These are phyloP conservation scores for Synergus itoensis DNA, from an alignment of 2,888 invertebrate species.

Conservation along the genomic window DNA sequence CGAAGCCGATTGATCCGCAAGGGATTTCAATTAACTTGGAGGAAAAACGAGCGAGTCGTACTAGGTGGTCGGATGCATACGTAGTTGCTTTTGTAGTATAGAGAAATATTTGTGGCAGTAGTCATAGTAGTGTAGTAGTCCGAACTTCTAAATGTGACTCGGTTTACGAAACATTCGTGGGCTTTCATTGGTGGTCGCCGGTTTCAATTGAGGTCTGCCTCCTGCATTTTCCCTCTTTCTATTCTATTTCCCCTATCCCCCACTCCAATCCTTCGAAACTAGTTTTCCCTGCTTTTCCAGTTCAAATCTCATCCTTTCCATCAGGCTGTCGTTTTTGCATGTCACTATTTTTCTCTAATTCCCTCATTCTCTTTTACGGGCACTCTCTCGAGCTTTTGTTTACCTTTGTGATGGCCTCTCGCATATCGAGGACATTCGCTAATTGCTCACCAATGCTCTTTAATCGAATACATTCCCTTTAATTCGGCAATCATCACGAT, in stretches of 20 bases:
- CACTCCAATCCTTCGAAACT: neutral
- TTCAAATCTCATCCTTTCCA: slow-evolving; percentile 36
- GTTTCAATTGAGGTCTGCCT: slow-evolving; percentile 56
- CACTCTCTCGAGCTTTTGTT: slow-evolving; percentile 51
- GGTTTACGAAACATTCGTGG: slow-evolving; percentile 63
- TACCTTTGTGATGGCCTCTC: slow-evolving; percentile 38
- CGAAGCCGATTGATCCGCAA: slow-evolving; percentile 63
- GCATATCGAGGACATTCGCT: slow-evolving; percentile 56
- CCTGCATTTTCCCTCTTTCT: slow-evolving; percentile 44
- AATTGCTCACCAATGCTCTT: slow-evolving; percentile 61
- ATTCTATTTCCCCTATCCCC: slow-evolving; percentile 48
- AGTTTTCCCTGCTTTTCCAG: slow-evolving; percentile 43
- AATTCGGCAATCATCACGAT: neutral
- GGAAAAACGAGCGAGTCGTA: slow-evolving; percentile 50
- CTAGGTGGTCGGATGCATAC: slow-evolving; percentile 45
- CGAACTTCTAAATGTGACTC: slow-evolving; percentile 60
- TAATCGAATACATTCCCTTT: slow-evolving; percentile 46
- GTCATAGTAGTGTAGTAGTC: slow-evolving; percentile 43
- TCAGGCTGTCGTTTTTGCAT: slow-evolving; percentile 32
- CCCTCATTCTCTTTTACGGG: slow-evolving; percentile 33
- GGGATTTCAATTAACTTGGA: slow-evolving; percentile 65
- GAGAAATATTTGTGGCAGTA: slow-evolving; percentile 42
- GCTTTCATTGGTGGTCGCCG: slow-evolving; percentile 59
- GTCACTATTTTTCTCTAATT: slow-evolving; percentile 7
- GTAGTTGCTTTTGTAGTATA: neutral